A percentile compares a stretch with the other conserved stretches of the same genome.
phyloP scores from a whole-genome alignment of 92 coral and sea anemone species.

The Parazoanthus swiftii region DNA sequence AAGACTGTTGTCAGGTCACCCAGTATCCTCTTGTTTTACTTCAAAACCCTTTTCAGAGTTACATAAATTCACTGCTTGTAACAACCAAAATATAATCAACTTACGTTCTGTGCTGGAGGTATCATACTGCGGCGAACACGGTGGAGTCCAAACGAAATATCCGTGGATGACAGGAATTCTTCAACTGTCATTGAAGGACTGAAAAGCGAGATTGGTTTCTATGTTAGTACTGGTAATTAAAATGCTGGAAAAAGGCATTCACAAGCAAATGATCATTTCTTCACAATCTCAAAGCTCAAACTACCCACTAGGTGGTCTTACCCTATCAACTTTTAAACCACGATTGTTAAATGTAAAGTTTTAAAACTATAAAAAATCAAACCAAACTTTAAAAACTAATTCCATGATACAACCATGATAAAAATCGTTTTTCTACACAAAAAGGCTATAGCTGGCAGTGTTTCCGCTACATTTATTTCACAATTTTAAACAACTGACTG shows the following conservation, averaged over 20 bases:
- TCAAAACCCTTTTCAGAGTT: not conserved
- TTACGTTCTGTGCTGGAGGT: conserved; percentile 36
- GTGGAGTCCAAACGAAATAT: conserved; percentile 35
- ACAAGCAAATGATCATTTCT: not conserved
- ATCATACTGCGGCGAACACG: conserved; percentile 42
- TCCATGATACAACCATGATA: too few relatives aligned
- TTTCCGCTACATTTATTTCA: too few relatives aligned
- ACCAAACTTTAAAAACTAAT: too few relatives aligned
- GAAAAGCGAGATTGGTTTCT: not conserved
- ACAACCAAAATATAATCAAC: not conserved
- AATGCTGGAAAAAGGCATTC: not conserved
- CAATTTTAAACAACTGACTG: too few relatives aligned
- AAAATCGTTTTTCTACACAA: too few relatives aligned
- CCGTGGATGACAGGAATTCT: conserved; percentile 49
- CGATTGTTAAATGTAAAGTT: too few relatives aligned
- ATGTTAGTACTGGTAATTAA: not conserved
- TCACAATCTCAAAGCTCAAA: not conserved
- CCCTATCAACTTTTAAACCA: too few relatives aligned
- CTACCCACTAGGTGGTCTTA: not conserved
- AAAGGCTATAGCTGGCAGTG: too few relatives aligned
- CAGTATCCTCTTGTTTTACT: too few relatives aligned
- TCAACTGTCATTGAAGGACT: conserved; percentile 38
- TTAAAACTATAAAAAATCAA: too few relatives aligned
- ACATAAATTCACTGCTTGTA: not conserved
- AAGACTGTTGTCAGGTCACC: too few relatives aligned